A percentile compares a stretch with the other conserved stretches of the same genome.
These are phyloP conservation scores for Doryteuthis pealeii DNA, from an alignment of 1,140 invertebrate genomes.

Conservation along the genomic window DNA sequence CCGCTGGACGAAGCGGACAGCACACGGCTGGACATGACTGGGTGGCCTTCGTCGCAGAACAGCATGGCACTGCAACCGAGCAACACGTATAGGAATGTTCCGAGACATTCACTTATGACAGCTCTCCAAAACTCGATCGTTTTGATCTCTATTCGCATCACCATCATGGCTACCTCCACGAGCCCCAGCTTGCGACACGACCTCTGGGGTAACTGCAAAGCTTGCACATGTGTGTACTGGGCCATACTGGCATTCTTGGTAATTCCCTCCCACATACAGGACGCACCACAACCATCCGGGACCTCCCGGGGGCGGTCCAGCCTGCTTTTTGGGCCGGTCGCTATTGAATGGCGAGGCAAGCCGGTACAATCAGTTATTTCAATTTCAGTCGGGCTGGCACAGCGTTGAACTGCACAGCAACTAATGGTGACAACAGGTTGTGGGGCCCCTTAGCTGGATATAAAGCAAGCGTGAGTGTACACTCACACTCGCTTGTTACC, in stretches of 20 bases:
- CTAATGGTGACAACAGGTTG: not conserved
- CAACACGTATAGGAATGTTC: constrained; percentile 23
- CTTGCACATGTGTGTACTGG: constrained; percentile 19
- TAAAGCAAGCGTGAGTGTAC: not conserved
- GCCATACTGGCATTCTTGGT: constrained; percentile 14
- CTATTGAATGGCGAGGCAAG: not conserved
- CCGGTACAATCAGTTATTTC: not conserved
- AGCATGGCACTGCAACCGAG: constrained; percentile 22
- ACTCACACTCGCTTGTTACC: not conserved
- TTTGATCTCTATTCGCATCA: constrained; percentile 19
- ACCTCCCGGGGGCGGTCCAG: constrained; percentile 6
- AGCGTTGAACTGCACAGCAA: not conserved
- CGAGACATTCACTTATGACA: constrained; percentile 25
- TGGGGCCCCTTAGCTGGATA: not conserved
- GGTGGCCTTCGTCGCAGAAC: constrained; percentile 10
- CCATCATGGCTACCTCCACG: constrained; percentile 19
- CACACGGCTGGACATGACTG: not conserved
- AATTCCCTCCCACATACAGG: constrained; percentile 5
- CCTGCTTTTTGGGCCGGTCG: not conserved
- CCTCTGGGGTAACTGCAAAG: constrained; percentile 7
- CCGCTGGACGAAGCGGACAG: not conserved
- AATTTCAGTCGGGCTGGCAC: not conserved
- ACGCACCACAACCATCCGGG: constrained; percentile 5
- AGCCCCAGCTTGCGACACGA: constrained; percentile 19
- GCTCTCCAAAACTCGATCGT: constrained; percentile 27